These are phyloP conservation scores for Formicarius rufipectus DNA, from an alignment of 2,113 vertebrate genomes.

Conservation along the genomic window DNA sequence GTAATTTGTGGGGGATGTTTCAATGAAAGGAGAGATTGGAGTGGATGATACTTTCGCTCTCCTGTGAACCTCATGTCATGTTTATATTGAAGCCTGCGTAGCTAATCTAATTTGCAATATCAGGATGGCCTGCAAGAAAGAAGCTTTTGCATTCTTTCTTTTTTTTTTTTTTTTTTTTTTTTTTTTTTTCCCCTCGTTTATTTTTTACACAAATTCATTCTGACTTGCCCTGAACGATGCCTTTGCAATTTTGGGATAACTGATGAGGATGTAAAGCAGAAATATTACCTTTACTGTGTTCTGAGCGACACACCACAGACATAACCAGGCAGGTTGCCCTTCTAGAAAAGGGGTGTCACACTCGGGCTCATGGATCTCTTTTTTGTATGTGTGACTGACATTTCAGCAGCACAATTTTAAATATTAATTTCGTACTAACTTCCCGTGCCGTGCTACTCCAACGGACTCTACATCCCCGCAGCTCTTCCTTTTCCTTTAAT, in stretches of 20 bases:
- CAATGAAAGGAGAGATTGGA: constrained; percentile 81
- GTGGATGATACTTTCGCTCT: constrained; percentile 72
- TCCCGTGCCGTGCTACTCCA: background rate
- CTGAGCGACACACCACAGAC: background rate
- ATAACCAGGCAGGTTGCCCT: background rate
- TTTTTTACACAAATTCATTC: constrained; percentile 50
- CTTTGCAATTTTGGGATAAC: constrained; percentile 26
- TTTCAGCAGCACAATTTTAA: background rate
- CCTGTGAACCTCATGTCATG: constrained; percentile 72
- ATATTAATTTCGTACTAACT: background rate
- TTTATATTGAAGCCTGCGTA: constrained; percentile 70
- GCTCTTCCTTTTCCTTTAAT: background rate
- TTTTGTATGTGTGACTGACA: background rate
- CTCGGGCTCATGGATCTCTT: background rate
- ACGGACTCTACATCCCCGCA: background rate
- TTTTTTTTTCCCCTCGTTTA: background rate
- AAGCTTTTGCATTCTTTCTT: constrained; percentile 31
- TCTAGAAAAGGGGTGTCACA: background rate
- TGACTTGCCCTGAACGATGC: constrained; percentile 42
- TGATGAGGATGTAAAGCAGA: background rate
- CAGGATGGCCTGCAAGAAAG: constrained; percentile 56
- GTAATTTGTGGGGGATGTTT: constrained; percentile 72
- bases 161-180: background rate
- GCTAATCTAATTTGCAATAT: constrained; percentile 79
- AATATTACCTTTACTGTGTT: background rate